Evolutionary conservation across 2,888 invertebrate species (phyloP).

Genomic region (Lysandra bellargus): DNA sequence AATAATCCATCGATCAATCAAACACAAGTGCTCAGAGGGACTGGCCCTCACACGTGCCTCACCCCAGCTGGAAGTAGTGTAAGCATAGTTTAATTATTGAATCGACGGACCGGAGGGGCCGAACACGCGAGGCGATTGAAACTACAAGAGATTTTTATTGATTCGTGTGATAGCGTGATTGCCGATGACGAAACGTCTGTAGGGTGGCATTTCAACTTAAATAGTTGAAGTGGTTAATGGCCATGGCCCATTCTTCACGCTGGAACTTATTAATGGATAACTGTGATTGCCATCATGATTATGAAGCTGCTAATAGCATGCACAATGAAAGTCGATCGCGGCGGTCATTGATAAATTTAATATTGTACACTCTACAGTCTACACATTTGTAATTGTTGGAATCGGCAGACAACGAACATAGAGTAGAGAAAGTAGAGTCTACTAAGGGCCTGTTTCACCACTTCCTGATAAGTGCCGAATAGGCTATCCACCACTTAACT

Average conservation of each 20-base stretch:
- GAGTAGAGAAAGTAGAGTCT: too few species aligned
- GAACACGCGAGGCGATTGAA: not conserved
- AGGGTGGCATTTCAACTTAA: not conserved
- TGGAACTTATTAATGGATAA: not conserved
- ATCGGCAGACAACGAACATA: too few species aligned
- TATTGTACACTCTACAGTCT: too few species aligned
- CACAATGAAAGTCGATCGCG: too few species aligned
- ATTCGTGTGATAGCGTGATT: not conserved
- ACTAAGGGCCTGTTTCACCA: too few species aligned
- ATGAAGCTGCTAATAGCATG: too few species aligned
- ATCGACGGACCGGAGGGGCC: not conserved
- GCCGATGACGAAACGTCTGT: not conserved
- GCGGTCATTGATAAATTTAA: too few species aligned
- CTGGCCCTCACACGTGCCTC: conserved; percentile 24
- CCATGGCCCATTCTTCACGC: not conserved
- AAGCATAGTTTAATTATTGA: conserved; percentile 28
- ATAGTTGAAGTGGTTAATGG: not conserved
- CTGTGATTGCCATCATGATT: not conserved
- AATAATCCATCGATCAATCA: conserved; percentile 29
- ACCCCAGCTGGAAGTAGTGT: conserved; percentile 9
- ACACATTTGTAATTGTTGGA: too few species aligned
- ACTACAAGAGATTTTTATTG: conserved; percentile 11
- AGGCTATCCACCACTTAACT: too few species aligned
- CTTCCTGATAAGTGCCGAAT: too few species aligned
- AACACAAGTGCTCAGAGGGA: conserved; percentile 32